Conservation (phyloP, 1,140 invertebrate species). For the Cydia splendana region DNA sequence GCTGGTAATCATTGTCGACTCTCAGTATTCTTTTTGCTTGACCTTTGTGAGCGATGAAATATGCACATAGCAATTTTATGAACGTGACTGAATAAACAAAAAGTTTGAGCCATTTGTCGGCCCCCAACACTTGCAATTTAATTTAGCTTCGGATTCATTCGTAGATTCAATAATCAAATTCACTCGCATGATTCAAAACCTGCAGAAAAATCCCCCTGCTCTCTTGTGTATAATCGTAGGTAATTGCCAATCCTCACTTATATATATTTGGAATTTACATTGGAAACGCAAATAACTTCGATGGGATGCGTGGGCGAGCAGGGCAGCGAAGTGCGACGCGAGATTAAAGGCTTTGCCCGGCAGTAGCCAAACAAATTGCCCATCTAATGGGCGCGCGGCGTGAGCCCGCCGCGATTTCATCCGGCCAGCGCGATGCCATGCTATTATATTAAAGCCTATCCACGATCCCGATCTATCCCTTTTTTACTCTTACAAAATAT, state of each 20-base stretch:
- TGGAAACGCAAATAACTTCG: constrained; percentile 26
- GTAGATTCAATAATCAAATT: background rate
- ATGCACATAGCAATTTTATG: too few species aligned
- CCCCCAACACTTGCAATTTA: too few species aligned
- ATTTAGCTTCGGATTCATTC: background rate
- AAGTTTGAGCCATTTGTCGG: too few species aligned
- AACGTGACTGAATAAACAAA: too few species aligned
- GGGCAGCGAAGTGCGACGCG: constrained; percentile 40
- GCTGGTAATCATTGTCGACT: too few species aligned
- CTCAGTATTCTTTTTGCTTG: too few species aligned
- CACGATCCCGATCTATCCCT: background rate
- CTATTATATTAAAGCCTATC: constrained; percentile 20
- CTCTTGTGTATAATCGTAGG: background rate
- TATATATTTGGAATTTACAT: background rate
- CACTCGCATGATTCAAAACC: background rate
- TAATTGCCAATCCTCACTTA: background rate
- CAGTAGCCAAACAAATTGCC: constrained; percentile 54
- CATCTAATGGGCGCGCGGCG: constrained; percentile 48
- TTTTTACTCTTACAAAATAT: too few species aligned
- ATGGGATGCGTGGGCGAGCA: constrained; percentile 27
- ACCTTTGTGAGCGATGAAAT: too few species aligned
- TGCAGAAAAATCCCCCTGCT: background rate
- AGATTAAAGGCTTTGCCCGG: constrained; percentile 51
- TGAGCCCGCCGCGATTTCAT: constrained; percentile 36
- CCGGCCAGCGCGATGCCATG: background rate